Percentiles rank a stretch among this genome's conserved stretches.
These are phyloP conservation scores for Microplitis demolitor DNA, from an alignment of 1,140 invertebrate species.

Conservation along the genomic window DNA sequence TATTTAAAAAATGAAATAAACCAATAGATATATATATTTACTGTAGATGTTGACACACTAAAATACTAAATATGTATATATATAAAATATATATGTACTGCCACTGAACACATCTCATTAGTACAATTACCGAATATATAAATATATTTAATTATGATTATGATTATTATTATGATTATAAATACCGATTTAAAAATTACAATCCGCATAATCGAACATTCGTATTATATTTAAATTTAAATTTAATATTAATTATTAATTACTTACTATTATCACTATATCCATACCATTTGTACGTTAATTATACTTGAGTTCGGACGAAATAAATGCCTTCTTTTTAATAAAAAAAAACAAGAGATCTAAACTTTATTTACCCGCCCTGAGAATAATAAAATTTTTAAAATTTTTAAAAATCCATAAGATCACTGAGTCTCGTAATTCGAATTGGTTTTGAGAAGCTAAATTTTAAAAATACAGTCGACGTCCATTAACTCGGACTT, in stretches of 20 bases:
- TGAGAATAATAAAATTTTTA: no score
- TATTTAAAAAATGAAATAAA: slow-evolving; percentile 8
- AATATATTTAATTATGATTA: slow-evolving; percentile 22
- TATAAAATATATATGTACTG: slow-evolving; percentile 45
- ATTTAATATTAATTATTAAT: slow-evolving; percentile 59
- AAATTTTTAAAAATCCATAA: no score
- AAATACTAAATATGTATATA: slow-evolving; percentile 28
- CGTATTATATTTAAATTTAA: slow-evolving; percentile 56
- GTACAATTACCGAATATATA: slow-evolving; percentile 54
- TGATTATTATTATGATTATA: no score
- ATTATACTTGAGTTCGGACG: slow-evolving; percentile 55
- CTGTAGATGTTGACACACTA: slow-evolving; percentile 42
- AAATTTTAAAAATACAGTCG: no score
- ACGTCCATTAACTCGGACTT: no score
- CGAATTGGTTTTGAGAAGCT: no score
- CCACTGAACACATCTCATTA: slow-evolving; percentile 62
- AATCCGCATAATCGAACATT: slow-evolving; percentile 39
- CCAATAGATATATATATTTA: slow-evolving; percentile 39
- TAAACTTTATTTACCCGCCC: not conserved
- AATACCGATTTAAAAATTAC: not conserved
- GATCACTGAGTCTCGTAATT: no score
- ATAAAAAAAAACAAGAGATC: slow-evolving; percentile 40
- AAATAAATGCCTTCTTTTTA: slow-evolving; percentile 64
- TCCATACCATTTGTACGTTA: slow-evolving; percentile 61
- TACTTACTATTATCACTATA: slow-evolving; percentile 60